These are phyloP conservation scores for Eretmochelys imbricata DNA, from an alignment of 2,113 vertebrate genomes.

Conservation along the genomic window DNA sequence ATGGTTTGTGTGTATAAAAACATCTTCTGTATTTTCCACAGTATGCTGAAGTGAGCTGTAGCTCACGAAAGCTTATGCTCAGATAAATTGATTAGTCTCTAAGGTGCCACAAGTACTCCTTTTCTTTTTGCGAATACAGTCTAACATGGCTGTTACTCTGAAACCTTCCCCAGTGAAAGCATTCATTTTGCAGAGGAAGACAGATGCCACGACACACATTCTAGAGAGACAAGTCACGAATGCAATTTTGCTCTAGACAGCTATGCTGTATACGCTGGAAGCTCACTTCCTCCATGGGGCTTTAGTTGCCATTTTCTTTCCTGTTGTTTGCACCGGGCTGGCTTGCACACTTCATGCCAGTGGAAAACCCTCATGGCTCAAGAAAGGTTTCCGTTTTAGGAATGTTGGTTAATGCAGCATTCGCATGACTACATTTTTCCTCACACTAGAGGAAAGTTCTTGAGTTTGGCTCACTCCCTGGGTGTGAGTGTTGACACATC, in stretches of 20 bases:
- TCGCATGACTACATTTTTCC: conserved; percentile 45
- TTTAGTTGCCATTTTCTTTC: too few relatives aligned
- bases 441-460: conserved; percentile 15
- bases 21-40: too few relatives aligned
- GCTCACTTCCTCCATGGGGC: too few relatives aligned
- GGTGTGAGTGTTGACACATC: conserved; percentile 31
- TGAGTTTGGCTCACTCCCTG: conserved; percentile 18
- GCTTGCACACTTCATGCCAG: not conserved
- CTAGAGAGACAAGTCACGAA: fast-evolving
- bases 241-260: not conserved
- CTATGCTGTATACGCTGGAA: too few relatives aligned
- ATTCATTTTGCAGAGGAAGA: not conserved
- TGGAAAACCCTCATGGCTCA: not conserved
- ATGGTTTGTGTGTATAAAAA: too few relatives aligned
- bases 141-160: too few relatives aligned
- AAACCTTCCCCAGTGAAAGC: not conserved
- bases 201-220: not conserved
- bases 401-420: not conserved
- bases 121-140: too few relatives aligned
- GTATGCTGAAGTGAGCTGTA: too few relatives aligned
- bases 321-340: too few relatives aligned
- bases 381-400: conserved; percentile 9
- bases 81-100: too few relatives aligned
- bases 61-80: too few relatives aligned
- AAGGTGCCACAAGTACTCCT: too few relatives aligned